Conservation (phyloP, 2,797 vertebrate genomes). For the Garrulus glandarius region DNA sequence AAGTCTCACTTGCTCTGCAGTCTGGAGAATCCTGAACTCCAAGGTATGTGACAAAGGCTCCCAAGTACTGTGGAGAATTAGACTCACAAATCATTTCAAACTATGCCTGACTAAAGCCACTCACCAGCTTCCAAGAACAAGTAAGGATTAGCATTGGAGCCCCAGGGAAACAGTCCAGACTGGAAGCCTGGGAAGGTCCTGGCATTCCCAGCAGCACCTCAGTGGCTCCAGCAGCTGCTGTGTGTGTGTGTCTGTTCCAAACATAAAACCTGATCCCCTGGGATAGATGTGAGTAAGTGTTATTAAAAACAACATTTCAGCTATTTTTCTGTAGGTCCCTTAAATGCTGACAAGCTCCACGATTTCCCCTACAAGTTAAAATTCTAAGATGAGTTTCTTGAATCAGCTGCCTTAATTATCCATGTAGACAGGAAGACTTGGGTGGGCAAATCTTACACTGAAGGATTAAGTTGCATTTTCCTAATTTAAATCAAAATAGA, state of each 20-base stretch:
- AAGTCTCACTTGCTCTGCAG: background rate
- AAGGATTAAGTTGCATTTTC: conserved; percentile 40
- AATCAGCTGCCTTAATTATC: background rate
- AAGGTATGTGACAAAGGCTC: background rate
- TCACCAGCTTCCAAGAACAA: background rate
- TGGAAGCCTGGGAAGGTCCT: background rate
- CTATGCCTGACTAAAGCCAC: background rate
- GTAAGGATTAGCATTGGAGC: background rate
- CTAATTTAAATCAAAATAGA: conserved; percentile 40
- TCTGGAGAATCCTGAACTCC: background rate
- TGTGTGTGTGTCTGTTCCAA: background rate
- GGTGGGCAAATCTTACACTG: background rate
- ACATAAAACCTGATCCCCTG: background rate
- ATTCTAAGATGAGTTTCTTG: background rate
- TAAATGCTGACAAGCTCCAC: background rate
- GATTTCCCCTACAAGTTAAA: background rate
- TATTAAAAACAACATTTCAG: background rate
- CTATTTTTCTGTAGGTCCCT: background rate
- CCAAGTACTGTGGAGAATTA: background rate
- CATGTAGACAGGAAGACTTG: background rate
- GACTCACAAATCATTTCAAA: background rate
- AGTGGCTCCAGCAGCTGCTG: background rate
- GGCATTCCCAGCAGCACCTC: background rate
- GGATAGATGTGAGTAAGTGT: background rate
- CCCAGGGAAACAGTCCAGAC: rapidly evolving